These are phyloP conservation scores for Manacus vitellinus DNA, from an alignment of 2,113 vertebrate species.

Conservation along the genomic window DNA sequence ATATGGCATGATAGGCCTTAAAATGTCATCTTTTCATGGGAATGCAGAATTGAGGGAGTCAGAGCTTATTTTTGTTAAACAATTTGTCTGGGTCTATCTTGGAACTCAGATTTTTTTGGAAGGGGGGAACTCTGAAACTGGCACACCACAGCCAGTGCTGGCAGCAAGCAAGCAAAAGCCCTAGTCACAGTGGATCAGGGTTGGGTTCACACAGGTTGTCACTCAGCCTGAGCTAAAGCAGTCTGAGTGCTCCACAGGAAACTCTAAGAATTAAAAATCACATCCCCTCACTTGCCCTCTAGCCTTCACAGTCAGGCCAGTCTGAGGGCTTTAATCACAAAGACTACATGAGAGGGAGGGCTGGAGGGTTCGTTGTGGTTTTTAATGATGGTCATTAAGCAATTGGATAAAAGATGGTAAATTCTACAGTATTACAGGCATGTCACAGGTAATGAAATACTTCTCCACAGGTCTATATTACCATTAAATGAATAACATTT, in stretches of 20 bases:
- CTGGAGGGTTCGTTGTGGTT: neutral
- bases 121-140: neutral
- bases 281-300: neutral
- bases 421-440: neutral
- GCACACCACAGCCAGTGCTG: fast-evolving
- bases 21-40: neutral
- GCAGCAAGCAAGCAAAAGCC: neutral
- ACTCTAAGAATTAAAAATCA: neutral
- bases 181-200: fast-evolving
- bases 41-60: neutral
- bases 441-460: neutral
- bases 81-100: neutral
- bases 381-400: neutral
- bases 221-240: neutral
- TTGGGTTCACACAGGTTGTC: neutral
- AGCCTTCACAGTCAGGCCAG: neutral
- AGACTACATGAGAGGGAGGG: neutral
- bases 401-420: neutral
- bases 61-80: slow-evolving; percentile 12
- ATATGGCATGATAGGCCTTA: neutral
- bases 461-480: neutral
- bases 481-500: neutral
- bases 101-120: neutral
- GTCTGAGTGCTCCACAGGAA: neutral
- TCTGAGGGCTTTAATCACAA: slow-evolving; percentile 9